Conservation (phyloP, 2,888 invertebrate species). For the Griposia aprilina region DNA sequence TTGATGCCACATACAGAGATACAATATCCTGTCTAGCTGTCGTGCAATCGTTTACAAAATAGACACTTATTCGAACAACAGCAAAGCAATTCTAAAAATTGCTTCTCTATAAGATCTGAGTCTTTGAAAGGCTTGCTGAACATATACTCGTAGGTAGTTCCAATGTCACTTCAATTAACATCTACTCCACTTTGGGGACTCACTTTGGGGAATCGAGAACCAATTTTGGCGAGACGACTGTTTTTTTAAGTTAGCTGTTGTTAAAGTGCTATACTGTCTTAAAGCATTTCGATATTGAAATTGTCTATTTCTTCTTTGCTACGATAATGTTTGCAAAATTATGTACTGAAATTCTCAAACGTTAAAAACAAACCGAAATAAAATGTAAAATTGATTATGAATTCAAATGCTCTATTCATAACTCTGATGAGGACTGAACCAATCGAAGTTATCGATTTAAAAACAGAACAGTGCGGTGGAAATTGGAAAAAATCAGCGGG, state of each 20-base stretch:
- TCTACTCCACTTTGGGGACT: conserved; percentile 33
- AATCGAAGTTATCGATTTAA: conserved; percentile 35
- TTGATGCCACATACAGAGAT: neutral
- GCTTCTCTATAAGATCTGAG: neutral
- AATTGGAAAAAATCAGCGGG: neutral
- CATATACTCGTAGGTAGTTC: neutral
- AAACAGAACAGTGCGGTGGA: conserved; percentile 10
- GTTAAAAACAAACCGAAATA: conserved; percentile 33
- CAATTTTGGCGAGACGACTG: conserved; percentile 40
- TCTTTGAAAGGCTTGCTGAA: neutral
- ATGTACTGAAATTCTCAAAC: conserved; percentile 12
- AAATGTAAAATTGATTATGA: conserved; percentile 38
- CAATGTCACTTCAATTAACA: conserved; percentile 39
- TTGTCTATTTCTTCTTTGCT: neutral
- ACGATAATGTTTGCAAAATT: conserved; percentile 16
- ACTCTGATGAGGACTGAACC: conserved; percentile 8
- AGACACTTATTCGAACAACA: neutral
- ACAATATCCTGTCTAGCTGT: neutral
- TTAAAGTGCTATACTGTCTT: conserved; percentile 1
- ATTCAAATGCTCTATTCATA: conserved; percentile 53
- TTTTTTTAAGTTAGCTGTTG: conserved; percentile 17
- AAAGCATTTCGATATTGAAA: conserved; percentile 12
- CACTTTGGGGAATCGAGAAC: conserved; percentile 44
- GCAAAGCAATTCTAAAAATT: neutral
- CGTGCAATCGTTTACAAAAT: neutral